phyloP scores from a whole-genome alignment of 2,888 invertebrate genomes.

The Adelphocoris suturalis region DNA sequence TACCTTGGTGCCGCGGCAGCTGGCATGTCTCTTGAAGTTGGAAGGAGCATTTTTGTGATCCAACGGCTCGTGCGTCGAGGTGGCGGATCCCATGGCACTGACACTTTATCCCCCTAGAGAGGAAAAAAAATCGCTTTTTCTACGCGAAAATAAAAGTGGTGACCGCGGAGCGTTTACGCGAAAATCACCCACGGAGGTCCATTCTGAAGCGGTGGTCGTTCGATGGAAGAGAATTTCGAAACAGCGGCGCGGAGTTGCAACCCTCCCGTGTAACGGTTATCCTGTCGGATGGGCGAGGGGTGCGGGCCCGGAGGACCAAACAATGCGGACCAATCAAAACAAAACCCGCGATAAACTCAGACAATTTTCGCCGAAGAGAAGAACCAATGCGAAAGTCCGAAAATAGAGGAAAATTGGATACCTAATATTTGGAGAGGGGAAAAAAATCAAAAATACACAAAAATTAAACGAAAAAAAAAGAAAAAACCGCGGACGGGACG shows the following conservation, averaged over 20 bases:
- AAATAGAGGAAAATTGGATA: not conserved
- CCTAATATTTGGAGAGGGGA: not conserved
- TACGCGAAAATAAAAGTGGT: not conserved
- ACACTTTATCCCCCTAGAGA: not conserved
- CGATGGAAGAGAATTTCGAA: conserved; percentile 42
- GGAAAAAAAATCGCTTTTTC: too few relatives aligned
- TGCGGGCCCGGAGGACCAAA: not conserved
- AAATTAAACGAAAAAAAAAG: conserved; percentile 3
- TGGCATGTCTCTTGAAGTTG: conserved; percentile 76
- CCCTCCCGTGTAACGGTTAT: conserved; percentile 66
- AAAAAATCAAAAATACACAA: not conserved
- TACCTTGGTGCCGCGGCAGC: conserved; percentile 76
- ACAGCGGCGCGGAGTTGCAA: conserved; percentile 56
- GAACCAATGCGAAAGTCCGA: not conserved
- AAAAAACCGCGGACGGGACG: conserved; percentile 22
- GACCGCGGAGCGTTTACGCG: not conserved
- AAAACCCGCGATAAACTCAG: not conserved
- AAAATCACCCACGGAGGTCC: not conserved
- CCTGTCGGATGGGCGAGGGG: not conserved
- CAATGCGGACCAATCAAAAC: not conserved
- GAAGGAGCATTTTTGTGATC: conserved; percentile 75
- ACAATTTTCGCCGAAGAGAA: not conserved
- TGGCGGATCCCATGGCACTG: conserved; percentile 75
- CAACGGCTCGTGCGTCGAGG: conserved; percentile 76
- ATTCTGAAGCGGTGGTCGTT: conserved; percentile 11